Evolutionary conservation across 2,113 vertebrate species (phyloP).

Genomic region (Okapia johnstoni): DNA sequence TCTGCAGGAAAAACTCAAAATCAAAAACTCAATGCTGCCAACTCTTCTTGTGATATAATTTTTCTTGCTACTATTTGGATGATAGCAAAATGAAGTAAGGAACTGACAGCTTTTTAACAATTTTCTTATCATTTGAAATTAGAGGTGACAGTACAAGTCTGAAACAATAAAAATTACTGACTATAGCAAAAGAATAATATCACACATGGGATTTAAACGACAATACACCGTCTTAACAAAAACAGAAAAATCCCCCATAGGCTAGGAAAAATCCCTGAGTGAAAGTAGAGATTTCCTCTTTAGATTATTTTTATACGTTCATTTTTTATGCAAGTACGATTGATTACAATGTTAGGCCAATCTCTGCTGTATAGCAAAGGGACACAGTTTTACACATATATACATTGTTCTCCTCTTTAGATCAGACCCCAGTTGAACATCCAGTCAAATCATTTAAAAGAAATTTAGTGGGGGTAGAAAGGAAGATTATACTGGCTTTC

Average conservation of each 20-base stretch:
- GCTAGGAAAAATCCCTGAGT: neutral
- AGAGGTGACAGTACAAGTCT: neutral
- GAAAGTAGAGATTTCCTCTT: neutral
- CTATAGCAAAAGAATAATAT: neutral
- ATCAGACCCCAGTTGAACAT: neutral
- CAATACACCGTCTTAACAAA: neutral
- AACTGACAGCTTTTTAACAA: neutral
- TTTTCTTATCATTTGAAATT: neutral
- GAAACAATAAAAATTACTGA: neutral
- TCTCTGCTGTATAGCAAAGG: neutral
- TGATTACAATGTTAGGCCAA: neutral
- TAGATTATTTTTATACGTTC: neutral
- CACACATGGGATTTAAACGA: neutral
- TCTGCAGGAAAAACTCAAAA: conserved; percentile 36
- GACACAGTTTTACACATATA: neutral
- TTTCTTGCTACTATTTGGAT: conserved; percentile 30
- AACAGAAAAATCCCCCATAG: neutral
- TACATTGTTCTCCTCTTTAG: neutral
- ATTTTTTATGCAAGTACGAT: neutral
- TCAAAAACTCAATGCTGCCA: neutral
- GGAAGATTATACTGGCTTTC: neutral
- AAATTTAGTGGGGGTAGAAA: neutral
- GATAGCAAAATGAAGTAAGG: conserved; percentile 5
- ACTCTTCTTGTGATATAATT: neutral
- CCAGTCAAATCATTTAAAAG: conserved; percentile 26